Percentiles rank a stretch among this genome's conserved stretches.
Evolutionary conservation across 2,113 vertebrate species (phyloP).

Genomic region (Trematocara unimaculatum): DNA sequence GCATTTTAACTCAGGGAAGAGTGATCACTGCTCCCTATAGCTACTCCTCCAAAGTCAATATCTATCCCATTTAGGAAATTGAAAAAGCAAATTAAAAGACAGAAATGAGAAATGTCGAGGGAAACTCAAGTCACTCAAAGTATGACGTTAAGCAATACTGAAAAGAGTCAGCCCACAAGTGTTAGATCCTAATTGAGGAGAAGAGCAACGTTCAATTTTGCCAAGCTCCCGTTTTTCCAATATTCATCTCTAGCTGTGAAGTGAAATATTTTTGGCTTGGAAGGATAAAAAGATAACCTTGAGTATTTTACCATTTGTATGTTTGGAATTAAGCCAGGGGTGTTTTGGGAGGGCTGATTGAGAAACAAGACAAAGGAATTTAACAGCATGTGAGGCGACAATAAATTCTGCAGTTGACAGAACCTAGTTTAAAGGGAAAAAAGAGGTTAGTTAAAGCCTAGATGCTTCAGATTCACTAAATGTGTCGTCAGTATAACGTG

Average conservation of each 20-base stretch:
- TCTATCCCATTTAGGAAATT: conserved; percentile 50
- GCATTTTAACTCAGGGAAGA: conserved; percentile 11
- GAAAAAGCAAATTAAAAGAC: conserved; percentile 52
- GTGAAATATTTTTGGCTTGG: conserved; percentile 21
- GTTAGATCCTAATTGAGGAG: conserved; percentile 24
- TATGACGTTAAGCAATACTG: conserved; percentile 28
- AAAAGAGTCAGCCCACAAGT: conserved; percentile 3
- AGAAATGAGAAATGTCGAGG: conserved; percentile 20
- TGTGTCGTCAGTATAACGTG: background rate
- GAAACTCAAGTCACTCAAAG: conserved; percentile 1
- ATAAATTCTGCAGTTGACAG: background rate
- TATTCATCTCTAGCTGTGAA: conserved; percentile 11
- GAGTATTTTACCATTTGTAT: conserved; percentile 27
- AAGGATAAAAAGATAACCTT: conserved; percentile 17
- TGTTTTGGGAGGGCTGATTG: background rate
- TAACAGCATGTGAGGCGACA: background rate
- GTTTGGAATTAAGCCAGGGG: conserved; percentile 15
- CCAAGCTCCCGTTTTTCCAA: background rate
- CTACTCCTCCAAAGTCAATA: conserved; percentile 36
- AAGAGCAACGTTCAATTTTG: conserved; percentile 4
- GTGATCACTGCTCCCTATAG: conserved; percentile 8
- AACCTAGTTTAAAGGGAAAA: background rate
- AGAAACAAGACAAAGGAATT: background rate
- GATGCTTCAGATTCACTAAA: background rate
- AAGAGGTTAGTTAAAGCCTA: background rate